phyloP scores from a whole-genome alignment of 1,140 invertebrate species.

The Mizuhopecten yessoensis region DNA sequence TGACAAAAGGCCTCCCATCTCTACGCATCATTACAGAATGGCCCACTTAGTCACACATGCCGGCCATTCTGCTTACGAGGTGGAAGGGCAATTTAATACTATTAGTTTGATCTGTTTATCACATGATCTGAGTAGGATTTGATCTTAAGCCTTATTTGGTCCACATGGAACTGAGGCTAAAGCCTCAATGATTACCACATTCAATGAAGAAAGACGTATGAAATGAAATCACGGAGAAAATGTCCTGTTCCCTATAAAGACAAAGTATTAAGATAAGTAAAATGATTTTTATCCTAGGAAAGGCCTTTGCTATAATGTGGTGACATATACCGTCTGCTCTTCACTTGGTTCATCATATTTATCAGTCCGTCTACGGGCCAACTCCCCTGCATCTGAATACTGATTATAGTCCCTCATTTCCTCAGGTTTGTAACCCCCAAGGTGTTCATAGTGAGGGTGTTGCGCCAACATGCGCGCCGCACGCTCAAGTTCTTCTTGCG shows the following conservation, averaged over 20 bases:
- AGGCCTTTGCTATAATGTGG: conserved; percentile 72
- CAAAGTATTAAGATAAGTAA: not conserved
- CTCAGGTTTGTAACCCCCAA: conserved; percentile 73
- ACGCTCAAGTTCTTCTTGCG: conserved; percentile 96
- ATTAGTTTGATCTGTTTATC: not conserved
- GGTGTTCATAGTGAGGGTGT: conserved; percentile 73
- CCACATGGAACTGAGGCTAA: not conserved
- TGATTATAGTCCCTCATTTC: conserved; percentile 80
- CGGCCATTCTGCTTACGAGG: not conserved
- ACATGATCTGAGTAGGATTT: not conserved
- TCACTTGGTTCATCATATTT: conserved; percentile 64
- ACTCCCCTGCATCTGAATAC: conserved; percentile 67
- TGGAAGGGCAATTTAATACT: not conserved
- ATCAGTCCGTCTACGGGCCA: conserved; percentile 55
- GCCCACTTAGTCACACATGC: no score
- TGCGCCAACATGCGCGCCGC: conserved; percentile 89
- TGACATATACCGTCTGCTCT: conserved; percentile 76
- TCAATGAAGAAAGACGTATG: conserved; percentile 1
- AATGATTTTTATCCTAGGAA: conserved; percentile 24
- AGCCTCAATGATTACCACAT: conserved; percentile 14
- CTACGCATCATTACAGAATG: not conserved
- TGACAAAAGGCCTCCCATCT: not conserved
- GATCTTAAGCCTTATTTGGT: conserved; percentile 15
- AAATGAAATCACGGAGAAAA: not conserved
- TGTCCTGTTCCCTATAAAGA: not conserved